Conservation (phyloP, 2,113 vertebrate genomes). For the Cinclus mexicanus region DNA sequence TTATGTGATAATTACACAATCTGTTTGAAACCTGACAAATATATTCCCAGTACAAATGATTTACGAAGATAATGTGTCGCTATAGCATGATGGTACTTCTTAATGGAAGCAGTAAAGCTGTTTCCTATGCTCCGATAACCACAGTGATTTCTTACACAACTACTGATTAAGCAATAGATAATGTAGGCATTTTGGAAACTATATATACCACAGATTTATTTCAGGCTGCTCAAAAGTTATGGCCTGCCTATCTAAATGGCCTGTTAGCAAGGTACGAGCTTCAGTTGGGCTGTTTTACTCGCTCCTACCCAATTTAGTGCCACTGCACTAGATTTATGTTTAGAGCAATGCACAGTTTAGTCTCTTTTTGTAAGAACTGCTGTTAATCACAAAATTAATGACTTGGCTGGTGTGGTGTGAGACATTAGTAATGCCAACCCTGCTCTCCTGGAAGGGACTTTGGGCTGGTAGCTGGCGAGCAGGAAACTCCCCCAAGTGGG, state of each 20-base stretch:
- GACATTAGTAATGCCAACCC: background rate
- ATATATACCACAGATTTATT: constrained; percentile 41
- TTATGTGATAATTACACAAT: constrained; percentile 71
- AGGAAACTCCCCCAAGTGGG: background rate
- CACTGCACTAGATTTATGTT: constrained; percentile 41
- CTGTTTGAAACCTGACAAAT: constrained; percentile 75
- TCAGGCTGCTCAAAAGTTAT: constrained; percentile 43
- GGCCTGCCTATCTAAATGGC: constrained; percentile 19
- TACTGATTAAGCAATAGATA: constrained; percentile 71
- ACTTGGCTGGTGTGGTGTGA: background rate
- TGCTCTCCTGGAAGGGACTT: background rate
- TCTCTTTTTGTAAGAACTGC: constrained; percentile 39
- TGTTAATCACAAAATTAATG: constrained; percentile 66
- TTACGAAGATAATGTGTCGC: constrained; percentile 47
- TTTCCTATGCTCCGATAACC: constrained; percentile 53
- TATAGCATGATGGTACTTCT: constrained; percentile 44
- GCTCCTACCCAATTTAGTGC: constrained; percentile 28
- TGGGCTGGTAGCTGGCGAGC: background rate
- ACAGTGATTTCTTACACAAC: constrained; percentile 71
- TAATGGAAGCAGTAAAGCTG: constrained; percentile 69
- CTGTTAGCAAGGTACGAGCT: constrained; percentile 50
- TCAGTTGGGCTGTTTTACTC: constrained; percentile 31
- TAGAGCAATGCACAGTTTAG: constrained; percentile 10
- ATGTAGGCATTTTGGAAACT: constrained; percentile 60
- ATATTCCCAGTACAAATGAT: constrained; percentile 68